phyloP scores from a whole-genome alignment of 2,113 vertebrate genomes.

The Tenebrosternarchus preto region DNA sequence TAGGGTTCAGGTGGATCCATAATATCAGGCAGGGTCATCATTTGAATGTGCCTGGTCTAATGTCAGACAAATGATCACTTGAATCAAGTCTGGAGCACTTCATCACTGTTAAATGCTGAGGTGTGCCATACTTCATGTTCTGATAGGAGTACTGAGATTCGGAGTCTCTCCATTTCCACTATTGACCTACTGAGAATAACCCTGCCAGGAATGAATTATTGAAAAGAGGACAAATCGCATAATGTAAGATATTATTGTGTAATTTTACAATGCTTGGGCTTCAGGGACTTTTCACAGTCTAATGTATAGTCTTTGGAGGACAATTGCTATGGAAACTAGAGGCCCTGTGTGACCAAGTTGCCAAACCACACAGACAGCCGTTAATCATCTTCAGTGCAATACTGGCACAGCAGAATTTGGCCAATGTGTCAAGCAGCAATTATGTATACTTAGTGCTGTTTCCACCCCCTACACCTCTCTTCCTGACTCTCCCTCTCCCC shows the following conservation, averaged over 20 bases:
- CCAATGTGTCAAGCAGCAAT: slow-evolving; percentile 82
- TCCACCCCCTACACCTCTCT: slow-evolving; percentile 43
- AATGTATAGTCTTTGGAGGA: slow-evolving; percentile 74
- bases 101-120: slow-evolving; percentile 40
- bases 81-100: slow-evolving; percentile 45
- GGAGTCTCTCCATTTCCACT: slow-evolving; percentile 44
- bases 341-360: slow-evolving; percentile 70
- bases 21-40: slow-evolving; percentile 37
- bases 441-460: slow-evolving; percentile 79
- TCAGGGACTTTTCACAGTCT: slow-evolving; percentile 67
- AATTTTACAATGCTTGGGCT: slow-evolving; percentile 75
- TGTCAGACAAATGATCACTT: slow-evolving; percentile 47
- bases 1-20: slow-evolving; percentile 21
- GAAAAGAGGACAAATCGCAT: slow-evolving; percentile 66
- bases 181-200: slow-evolving; percentile 44
- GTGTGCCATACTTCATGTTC: slow-evolving; percentile 44
- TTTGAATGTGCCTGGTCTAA: slow-evolving; percentile 49
- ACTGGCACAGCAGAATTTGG: slow-evolving; percentile 83
- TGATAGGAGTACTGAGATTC: slow-evolving; percentile 25
- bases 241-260: slow-evolving; percentile 77
- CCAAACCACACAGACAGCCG: slow-evolving; percentile 77
- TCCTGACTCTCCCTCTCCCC: slow-evolving; percentile 45
- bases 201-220: slow-evolving; percentile 59
- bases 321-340: slow-evolving; percentile 78
- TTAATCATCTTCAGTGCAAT: slow-evolving; percentile 83